These are phyloP conservation scores for Patagioenas fasciata DNA, from an alignment of 2,113 vertebrate species.

Conservation along the genomic window DNA sequence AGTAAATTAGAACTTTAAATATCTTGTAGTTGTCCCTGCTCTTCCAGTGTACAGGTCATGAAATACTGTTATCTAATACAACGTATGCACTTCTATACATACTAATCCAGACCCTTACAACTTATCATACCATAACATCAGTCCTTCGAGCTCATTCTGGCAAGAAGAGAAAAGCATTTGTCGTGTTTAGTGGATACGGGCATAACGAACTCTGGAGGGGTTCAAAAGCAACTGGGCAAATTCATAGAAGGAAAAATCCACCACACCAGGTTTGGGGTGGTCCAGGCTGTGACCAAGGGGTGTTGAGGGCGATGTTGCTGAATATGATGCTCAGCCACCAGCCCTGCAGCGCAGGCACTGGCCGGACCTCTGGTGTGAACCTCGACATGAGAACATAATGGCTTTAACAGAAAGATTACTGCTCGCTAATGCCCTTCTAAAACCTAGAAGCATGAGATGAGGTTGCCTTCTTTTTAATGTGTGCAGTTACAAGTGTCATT, in stretches of 20 bases:
- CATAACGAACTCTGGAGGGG: background rate
- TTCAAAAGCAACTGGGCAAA: background rate
- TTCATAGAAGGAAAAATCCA: background rate
- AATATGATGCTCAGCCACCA: background rate
- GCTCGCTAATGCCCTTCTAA: background rate
- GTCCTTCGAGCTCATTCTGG: background rate
- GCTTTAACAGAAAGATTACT: background rate
- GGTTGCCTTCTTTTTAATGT: background rate
- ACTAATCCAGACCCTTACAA: background rate
- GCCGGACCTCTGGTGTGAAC: background rate
- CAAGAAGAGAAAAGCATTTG: background rate
- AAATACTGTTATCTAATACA: background rate
- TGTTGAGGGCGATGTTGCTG: fast-evolving
- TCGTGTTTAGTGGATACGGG: fast-evolving
- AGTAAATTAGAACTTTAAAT: conserved; percentile 23
- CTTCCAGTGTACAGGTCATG: background rate
- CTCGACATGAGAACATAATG: background rate
- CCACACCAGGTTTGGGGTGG: background rate
- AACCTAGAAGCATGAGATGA: background rate
- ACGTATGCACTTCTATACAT: background rate
- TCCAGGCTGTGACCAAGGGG: fast-evolving
- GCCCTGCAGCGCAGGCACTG: background rate
- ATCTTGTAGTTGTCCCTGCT: background rate
- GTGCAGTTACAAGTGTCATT: background rate
- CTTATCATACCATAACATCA: background rate